These are phyloP conservation scores for Neofelis nebulosa DNA, from an alignment of 2,113 vertebrate species.

Conservation along the genomic window DNA sequence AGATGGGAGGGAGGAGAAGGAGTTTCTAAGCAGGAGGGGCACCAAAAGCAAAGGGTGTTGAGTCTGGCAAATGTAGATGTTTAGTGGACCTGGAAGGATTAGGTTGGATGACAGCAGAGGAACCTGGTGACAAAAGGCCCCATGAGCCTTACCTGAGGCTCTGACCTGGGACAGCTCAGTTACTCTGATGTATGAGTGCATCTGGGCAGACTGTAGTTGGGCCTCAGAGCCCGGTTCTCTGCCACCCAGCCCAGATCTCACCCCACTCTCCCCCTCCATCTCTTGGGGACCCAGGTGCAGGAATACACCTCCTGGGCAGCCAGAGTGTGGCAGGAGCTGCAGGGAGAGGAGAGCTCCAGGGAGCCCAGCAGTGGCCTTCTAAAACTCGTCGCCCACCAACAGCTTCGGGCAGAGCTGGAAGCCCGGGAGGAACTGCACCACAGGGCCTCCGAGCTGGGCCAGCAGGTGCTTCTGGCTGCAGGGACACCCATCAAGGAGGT, in stretches of 20 bases:
- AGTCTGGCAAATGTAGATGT: background rate
- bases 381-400: constrained; percentile 87
- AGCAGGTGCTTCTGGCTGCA: constrained; percentile 80
- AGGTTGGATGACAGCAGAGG: background rate
- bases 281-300: constrained; percentile 78
- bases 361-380: constrained; percentile 85
- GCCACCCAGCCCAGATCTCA: background rate
- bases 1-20: background rate
- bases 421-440: constrained; percentile 85
- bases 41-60: background rate
- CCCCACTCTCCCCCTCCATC: background rate
- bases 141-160: background rate
- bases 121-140: background rate
- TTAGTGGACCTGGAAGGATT: background rate
- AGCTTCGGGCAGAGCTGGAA: constrained; percentile 89
- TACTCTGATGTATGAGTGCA: background rate
- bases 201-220: background rate
- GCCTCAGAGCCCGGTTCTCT: background rate
- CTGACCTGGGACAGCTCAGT: background rate
- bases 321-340: constrained; percentile 86
- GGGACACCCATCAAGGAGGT: constrained; percentile 28
- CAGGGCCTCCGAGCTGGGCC: constrained; percentile 83
- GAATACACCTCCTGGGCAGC: constrained; percentile 90
- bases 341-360: constrained; percentile 86
- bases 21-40: background rate